Evolutionary conservation across 1,140 invertebrate genomes (phyloP), one percentile per base, ranked within the genome.

Genomic region (Drosophila seguyi): DNA sequence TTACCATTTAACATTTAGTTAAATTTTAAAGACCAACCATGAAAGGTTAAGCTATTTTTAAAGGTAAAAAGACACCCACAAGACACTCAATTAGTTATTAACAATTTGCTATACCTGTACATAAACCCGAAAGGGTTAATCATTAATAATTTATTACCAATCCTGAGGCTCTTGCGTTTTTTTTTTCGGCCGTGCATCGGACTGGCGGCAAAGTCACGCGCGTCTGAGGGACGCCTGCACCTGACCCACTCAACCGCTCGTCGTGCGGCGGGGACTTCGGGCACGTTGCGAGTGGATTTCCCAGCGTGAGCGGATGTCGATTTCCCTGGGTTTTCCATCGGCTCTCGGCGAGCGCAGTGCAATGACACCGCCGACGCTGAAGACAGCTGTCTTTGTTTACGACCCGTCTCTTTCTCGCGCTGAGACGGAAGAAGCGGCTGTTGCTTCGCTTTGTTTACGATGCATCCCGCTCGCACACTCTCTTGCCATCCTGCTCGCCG

Each of bases 301-400:
- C 29, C 45, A 34, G n/a, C n/a, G 45, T 39, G 59, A 62, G 59
- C 4, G 45, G 8, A 25, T 25, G 27, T 5, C 18, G 44, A 36
- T 31, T 31, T 22, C 18, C 42, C 42, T 36, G 58, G 53, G 31
- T 53, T 75, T 79, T 65, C 61, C 79, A 58, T 52, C 71, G 78
- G 73, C 72, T 41, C 73, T 27, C 34, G 0, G 31, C 68, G 78
- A 65, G 78, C 79, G 78, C 79, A 79, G 81, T 85, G 76, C 81
- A 86, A 86, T 86, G 83, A 86, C 83, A 86, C 83, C 83, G 52
- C 5, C 14, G 34, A 36, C 52, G 48, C 48, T 48, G 63, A 85
- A 72, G 63, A 76, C 87, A 86, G 88, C 84, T 91, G 84, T 91
- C 84, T 91, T 91, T 91, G 90, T 91, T 91, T 91, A 91, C 88